Evolutionary conservation across 1,140 invertebrate genomes (phyloP).

Genomic region (Scaptomyza hsui): DNA sequence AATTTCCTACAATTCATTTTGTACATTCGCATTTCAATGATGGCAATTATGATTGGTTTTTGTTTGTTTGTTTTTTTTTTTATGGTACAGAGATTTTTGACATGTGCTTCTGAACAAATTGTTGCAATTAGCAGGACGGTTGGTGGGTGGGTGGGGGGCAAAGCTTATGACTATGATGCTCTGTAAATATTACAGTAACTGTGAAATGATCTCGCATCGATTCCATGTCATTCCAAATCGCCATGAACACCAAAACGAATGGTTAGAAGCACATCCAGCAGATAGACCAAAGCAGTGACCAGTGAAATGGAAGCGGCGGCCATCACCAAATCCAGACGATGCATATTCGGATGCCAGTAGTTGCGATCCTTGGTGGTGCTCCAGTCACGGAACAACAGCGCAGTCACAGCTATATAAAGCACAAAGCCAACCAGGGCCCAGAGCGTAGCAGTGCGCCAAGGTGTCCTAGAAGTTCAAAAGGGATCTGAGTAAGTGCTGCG

Average conservation of each 20-base stretch:
- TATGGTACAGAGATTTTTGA: slow-evolving; percentile 37
- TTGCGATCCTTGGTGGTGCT: slow-evolving; percentile 80
- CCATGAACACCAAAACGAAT: slow-evolving; percentile 78
- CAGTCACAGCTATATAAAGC: slow-evolving; percentile 69
- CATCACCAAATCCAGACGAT: slow-evolving; percentile 80
- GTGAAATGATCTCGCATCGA: slow-evolving; percentile 19
- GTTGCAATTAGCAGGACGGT: slow-evolving; percentile 52
- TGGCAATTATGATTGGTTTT: slow-evolving; percentile 66
- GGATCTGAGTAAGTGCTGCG: neutral
- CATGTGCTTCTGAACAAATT: slow-evolving; percentile 42
- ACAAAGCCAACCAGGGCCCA: slow-evolving; percentile 73
- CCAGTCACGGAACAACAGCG: slow-evolving; percentile 79
- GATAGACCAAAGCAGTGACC: slow-evolving; percentile 68
- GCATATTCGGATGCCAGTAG: slow-evolving; percentile 84
- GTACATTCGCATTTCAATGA: slow-evolving; percentile 72
- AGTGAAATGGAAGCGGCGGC: slow-evolving; percentile 75
- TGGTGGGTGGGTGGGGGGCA: slow-evolving; percentile 8
- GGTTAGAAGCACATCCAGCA: slow-evolving; percentile 76
- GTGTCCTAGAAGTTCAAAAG: slow-evolving; percentile 43
- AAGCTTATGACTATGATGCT: slow-evolving; percentile 60
- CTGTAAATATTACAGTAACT: slow-evolving; percentile 76
- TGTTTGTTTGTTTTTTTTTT: slow-evolving; percentile 13
- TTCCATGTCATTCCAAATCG: slow-evolving; percentile 72
- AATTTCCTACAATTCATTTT: slow-evolving; percentile 48
- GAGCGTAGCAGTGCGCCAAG: slow-evolving; percentile 74